These are phyloP conservation scores for Camelus bactrianus DNA, from an alignment of 2,113 vertebrate species.

Conservation along the genomic window DNA sequence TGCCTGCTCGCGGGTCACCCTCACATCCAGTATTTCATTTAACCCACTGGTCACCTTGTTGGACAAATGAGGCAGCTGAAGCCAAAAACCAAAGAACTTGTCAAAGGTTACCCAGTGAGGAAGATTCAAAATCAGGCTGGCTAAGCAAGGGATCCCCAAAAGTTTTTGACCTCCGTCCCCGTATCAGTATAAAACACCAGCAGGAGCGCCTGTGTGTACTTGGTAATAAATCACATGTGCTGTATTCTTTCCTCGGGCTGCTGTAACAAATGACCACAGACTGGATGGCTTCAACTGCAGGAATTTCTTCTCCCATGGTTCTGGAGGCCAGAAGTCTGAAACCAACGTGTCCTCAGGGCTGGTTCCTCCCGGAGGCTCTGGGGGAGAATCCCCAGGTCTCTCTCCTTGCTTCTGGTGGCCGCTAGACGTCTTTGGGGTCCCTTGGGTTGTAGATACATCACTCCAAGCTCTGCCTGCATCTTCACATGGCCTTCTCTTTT, in stretches of 20 bases:
- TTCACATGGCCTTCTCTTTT: not conserved
- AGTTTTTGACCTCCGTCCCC: not conserved
- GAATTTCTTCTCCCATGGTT: not conserved
- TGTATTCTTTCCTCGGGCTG: not conserved
- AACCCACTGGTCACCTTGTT: not conserved
- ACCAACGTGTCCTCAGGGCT: not conserved
- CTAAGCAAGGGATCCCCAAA: not conserved
- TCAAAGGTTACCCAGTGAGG: not conserved
- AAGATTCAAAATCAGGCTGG: not conserved
- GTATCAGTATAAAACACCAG: not conserved
- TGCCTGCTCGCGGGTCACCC: rapidly evolving
- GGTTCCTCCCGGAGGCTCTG: not conserved
- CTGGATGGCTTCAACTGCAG: not conserved
- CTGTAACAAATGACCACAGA: not conserved
- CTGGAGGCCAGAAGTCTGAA: not conserved
- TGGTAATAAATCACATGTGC: not conserved
- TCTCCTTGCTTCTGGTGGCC: not conserved
- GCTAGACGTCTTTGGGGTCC: not conserved
- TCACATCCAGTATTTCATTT: not conserved
- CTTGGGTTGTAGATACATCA: rapidly evolving
- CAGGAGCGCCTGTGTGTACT: not conserved
- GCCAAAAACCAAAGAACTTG: not conserved
- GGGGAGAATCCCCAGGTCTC: not conserved
- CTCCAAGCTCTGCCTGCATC: not conserved
- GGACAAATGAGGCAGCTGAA: not conserved